These are phyloP conservation scores for Forficula auricularia DNA, from an alignment of 1,140 invertebrate species.

Conservation along the genomic window DNA sequence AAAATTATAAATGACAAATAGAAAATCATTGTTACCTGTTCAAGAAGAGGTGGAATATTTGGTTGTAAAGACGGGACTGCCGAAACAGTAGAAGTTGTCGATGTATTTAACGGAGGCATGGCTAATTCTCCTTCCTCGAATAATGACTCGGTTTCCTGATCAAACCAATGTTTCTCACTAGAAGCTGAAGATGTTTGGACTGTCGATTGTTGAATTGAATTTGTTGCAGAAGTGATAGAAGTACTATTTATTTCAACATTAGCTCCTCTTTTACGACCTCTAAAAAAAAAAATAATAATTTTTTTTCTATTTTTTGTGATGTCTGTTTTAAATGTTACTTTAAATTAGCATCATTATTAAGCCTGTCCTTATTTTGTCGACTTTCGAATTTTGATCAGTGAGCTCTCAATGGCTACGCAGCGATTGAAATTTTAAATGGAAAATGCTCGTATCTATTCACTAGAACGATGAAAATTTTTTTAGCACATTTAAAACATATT, in stretches of 20 bases:
- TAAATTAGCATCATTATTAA: too few species aligned
- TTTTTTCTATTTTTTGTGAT: neutral
- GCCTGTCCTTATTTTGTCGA: too few species aligned
- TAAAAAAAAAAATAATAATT: neutral
- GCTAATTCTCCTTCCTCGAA: constrained; percentile 27
- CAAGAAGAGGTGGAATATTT: too few species aligned
- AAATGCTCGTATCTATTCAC: too few species aligned
- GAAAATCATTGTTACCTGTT: too few species aligned
- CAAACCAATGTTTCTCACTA: constrained; percentile 27
- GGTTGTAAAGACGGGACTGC: neutral
- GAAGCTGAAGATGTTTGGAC: neutral
- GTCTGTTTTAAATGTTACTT: neutral
- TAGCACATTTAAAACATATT: too few species aligned
- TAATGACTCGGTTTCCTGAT: constrained; percentile 31
- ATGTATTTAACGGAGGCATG: constrained; percentile 5
- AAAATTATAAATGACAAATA: too few species aligned
- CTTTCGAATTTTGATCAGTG: too few species aligned
- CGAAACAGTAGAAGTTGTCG: neutral
- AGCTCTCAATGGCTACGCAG: too few species aligned
- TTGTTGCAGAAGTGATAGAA: neutral
- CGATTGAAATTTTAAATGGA: too few species aligned
- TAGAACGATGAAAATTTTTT: too few species aligned
- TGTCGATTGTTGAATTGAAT: neutral
- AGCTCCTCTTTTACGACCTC: neutral
- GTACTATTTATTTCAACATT: neutral